phyloP scores from a whole-genome alignment of 2,797 vertebrate genomes.

The Peromyscus aztecus region DNA sequence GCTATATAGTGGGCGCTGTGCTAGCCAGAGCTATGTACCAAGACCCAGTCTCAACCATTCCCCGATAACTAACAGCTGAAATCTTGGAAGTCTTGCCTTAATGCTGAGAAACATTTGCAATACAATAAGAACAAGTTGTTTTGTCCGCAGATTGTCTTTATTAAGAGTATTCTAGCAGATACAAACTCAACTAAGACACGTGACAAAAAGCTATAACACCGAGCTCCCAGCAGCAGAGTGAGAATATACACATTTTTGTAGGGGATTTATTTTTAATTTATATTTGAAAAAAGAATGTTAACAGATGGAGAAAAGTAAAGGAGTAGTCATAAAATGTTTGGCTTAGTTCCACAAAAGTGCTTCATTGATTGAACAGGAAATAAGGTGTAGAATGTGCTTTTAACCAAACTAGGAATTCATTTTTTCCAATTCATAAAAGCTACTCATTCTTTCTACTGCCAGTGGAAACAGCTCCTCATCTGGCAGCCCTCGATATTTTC shows the following conservation, averaged over 20 bases:
- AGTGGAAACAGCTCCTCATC: conserved; percentile 55
- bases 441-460: conserved; percentile 68
- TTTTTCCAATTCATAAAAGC: conserved; percentile 86
- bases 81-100: conserved; percentile 46
- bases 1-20: too few species aligned
- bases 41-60: neutral
- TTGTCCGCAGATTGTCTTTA: conserved; percentile 7
- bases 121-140: conserved; percentile 28
- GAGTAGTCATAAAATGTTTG: conserved; percentile 87
- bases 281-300: conserved; percentile 85
- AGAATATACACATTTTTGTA: conserved; percentile 81
- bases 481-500: neutral
- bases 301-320: conserved; percentile 87
- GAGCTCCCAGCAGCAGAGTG: conserved; percentile 82
- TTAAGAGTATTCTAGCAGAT: conserved; percentile 80
- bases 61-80: conserved; percentile 40
- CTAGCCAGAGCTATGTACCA: neutral
- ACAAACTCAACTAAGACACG: conserved; percentile 71
- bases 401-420: conserved; percentile 84
- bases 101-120: conserved; percentile 42
- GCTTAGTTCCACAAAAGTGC: conserved; percentile 86
- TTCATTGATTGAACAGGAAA: conserved; percentile 84
- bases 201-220: conserved; percentile 74
- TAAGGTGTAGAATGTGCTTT: conserved; percentile 79
- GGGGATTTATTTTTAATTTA: conserved; percentile 87